Evolutionary conservation across 1,140 invertebrate genomes (phyloP).

Genomic region (Eurosta solidaginis): DNA sequence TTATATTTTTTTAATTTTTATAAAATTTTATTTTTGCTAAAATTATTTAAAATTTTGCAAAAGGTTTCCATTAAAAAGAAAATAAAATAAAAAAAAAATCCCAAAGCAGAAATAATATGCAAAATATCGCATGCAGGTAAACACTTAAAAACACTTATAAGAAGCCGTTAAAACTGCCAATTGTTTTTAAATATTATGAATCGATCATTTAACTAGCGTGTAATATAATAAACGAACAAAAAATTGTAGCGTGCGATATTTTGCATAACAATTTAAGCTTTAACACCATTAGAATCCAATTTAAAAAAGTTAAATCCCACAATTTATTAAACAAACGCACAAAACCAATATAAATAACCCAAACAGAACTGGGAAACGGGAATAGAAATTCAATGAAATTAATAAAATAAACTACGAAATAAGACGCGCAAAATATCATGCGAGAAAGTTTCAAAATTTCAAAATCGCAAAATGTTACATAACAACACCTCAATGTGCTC

Average conservation of each 20-base stretch:
- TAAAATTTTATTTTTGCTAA: not conserved
- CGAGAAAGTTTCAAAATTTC: not conserved
- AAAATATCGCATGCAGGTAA: constrained; percentile 16
- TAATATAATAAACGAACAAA: not conserved
- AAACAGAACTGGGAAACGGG: constrained; percentile 38
- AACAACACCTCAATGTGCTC: constrained; percentile 26
- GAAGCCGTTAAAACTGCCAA: constrained; percentile 17
- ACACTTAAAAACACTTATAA: not conserved
- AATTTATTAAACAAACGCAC: constrained; percentile 34
- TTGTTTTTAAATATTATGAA: not conserved
- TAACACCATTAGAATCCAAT: constrained; percentile 20
- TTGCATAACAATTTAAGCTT: constrained; percentile 40
- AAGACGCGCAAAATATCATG: not conserved
- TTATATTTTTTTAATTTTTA: not conserved
- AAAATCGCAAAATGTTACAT: not conserved
- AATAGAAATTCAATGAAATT: constrained; percentile 11
- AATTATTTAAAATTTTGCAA: not conserved
- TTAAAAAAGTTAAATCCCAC: constrained; percentile 36
- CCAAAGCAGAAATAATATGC: not conserved
- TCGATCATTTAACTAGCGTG: not conserved
- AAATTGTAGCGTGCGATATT: constrained; percentile 35
- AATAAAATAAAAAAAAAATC: not conserved
- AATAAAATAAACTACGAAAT: not conserved
- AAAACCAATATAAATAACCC: constrained; percentile 58
- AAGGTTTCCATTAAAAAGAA: constrained; percentile 14